A percentile compares a stretch with the other conserved stretches of the same genome.
Conservation (phyloP, 2,797 vertebrate species). For the Urocyon cinereoargenteus region DNA sequence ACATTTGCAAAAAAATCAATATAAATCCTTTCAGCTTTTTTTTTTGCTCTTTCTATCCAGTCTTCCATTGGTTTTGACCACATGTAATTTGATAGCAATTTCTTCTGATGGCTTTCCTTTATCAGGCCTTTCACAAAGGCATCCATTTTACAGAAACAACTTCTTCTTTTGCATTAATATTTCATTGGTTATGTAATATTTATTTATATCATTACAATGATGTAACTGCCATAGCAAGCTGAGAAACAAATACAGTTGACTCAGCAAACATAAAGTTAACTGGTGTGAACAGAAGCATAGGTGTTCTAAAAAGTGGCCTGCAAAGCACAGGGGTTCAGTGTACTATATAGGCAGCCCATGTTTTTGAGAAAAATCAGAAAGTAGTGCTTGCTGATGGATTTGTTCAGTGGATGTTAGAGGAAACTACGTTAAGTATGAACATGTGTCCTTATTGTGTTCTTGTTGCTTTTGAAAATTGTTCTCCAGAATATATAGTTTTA, state of each 20-base stretch:
- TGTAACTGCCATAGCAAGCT: not conserved
- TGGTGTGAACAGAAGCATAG: not conserved
- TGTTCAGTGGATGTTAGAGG: not conserved
- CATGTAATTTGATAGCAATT: not conserved
- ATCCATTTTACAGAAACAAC: not conserved
- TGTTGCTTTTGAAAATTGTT: not conserved
- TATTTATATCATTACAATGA: not conserved
- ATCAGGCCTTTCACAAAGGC: conserved; percentile 31
- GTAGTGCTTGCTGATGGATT: not conserved
- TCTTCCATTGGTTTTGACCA: not conserved
- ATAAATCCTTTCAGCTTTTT: not conserved
- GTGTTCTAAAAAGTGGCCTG: not conserved
- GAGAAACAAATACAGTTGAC: not conserved
- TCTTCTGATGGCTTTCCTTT: not conserved
- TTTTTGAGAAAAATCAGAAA: not conserved
- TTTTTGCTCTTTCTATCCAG: not conserved
- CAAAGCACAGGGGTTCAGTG: not conserved
- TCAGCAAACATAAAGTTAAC: conserved; percentile 18
- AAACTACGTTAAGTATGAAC: not conserved
- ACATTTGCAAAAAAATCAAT: not conserved
- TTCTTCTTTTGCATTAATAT: not conserved
- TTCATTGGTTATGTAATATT: conserved; percentile 32
- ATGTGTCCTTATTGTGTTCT: not conserved
- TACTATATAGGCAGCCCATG: not conserved
- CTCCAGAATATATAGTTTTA: conserved; percentile 6